Evolutionary conservation across 2,888 invertebrate species (phyloP).

Genomic region (Caenorhabditis doughertyi): DNA sequence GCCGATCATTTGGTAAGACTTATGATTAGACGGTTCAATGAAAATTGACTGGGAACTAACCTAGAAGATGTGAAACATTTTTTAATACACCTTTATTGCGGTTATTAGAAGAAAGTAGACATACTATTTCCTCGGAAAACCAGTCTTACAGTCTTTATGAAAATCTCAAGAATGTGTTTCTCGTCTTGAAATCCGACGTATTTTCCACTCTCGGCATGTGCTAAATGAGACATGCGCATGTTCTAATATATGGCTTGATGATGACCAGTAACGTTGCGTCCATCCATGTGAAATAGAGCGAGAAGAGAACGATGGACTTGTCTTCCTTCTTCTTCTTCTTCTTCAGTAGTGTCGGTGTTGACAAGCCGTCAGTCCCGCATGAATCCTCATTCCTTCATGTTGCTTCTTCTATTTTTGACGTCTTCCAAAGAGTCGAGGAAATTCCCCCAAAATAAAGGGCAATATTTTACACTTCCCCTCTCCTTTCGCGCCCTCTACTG

Average conservation of each 20-base stretch:
- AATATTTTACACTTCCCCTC: conserved; percentile 10
- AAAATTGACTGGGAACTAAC: conserved; percentile 24
- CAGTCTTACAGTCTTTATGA: too few relatives aligned
- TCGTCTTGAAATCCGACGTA: background rate
- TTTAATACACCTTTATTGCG: background rate
- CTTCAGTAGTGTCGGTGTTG: conserved; percentile 17
- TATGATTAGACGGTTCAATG: background rate
- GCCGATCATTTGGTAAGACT: conserved; percentile 37
- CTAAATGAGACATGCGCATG: conserved; percentile 56
- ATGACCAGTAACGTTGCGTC: conserved; percentile 52
- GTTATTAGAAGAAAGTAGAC: background rate
- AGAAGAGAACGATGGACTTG: conserved; percentile 55
- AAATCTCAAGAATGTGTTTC: conserved; percentile 20
- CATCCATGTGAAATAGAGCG: conserved; percentile 61
- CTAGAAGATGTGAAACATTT: background rate
- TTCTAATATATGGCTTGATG: conserved; percentile 47
- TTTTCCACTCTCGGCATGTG: conserved; percentile 24
- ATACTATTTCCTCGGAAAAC: too few relatives aligned
- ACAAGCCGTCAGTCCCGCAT: conserved; percentile 35
- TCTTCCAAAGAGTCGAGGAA: conserved; percentile 2
- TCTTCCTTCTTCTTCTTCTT: conserved; percentile 7
- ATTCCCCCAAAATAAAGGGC: conserved; percentile 12
- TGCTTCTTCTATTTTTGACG: conserved; percentile 21
- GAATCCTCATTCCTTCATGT: conserved; percentile 46
- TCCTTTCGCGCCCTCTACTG: background rate